Percentiles rank a stretch among this genome's conserved stretches.
These are phyloP conservation scores for Sinodicranocentrus sp. DNA, from an alignment of 2,888 invertebrate genomes.

Conservation along the genomic window DNA sequence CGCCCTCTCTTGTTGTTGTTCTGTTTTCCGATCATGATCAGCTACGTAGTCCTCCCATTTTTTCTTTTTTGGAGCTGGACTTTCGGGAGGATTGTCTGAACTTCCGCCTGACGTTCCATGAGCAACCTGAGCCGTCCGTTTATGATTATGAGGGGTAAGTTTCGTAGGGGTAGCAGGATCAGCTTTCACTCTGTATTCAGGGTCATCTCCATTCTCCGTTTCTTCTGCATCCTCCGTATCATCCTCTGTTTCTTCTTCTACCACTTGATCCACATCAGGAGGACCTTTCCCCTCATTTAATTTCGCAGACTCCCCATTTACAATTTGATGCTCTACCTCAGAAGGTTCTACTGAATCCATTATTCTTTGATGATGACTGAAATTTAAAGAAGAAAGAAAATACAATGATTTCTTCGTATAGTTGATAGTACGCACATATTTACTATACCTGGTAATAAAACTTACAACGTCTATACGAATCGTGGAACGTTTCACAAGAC, in stretches of 20 bases:
- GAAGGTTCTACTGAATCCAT: background rate
- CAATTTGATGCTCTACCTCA: too few relatives aligned
- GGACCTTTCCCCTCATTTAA: too few relatives aligned
- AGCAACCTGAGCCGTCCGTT: slow-evolving; percentile 24
- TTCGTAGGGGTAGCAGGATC: slow-evolving; percentile 22
- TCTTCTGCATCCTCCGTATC: slow-evolving; percentile 18
- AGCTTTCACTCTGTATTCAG: background rate
- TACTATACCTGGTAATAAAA: too few relatives aligned
- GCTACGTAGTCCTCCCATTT: slow-evolving; percentile 33
- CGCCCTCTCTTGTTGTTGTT: background rate
- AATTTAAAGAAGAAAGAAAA: too few relatives aligned
- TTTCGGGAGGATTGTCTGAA: slow-evolving; percentile 31
- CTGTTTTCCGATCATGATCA: slow-evolving; percentile 29
- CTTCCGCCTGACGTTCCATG: background rate
- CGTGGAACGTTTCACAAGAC: too few relatives aligned
- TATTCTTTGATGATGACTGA: background rate
- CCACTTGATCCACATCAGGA: background rate
- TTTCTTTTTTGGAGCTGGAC: slow-evolving; percentile 37
- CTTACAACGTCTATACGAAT: too few relatives aligned
- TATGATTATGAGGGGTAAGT: slow-evolving; percentile 26
- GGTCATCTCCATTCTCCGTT: background rate
- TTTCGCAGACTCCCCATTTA: background rate
- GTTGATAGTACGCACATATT: too few relatives aligned
- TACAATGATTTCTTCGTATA: background rate
- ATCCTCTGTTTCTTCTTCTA: too few relatives aligned